Evolutionary conservation across 2,113 vertebrate genomes (phyloP).

Genomic region (Muscicapa adusta): DNA sequence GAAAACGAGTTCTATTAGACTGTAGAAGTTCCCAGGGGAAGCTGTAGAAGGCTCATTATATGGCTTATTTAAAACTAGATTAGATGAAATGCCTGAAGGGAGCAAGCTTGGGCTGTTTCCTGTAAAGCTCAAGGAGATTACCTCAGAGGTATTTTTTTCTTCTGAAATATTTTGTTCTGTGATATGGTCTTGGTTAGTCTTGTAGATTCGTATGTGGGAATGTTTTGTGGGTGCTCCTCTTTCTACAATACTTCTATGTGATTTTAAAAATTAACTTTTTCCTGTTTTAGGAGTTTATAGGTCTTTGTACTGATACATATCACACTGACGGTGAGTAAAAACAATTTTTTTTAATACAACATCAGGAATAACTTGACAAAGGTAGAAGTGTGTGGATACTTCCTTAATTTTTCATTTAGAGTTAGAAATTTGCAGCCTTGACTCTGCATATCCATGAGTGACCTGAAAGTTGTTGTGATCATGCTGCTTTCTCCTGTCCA

Average conservation of each 20-base stretch:
- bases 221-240: not conserved
- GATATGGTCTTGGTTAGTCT: not conserved
- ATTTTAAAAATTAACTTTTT: not conserved
- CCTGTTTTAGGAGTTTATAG: not conserved
- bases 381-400: not conserved
- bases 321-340: not conserved
- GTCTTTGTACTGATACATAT: not conserved
- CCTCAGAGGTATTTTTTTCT: not conserved
- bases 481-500: not conserved
- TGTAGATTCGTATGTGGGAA: not conserved
- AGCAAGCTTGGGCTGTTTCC: constrained; percentile 14
- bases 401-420: not conserved
- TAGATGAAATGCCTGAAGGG: constrained; percentile 45
- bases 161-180: constrained; percentile 4
- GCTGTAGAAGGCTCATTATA: constrained; percentile 48
- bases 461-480: not conserved
- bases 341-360: not conserved
- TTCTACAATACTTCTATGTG: not conserved
- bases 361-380: not conserved
- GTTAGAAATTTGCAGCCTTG: not conserved
- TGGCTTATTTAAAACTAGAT: constrained; percentile 58
- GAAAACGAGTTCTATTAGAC: constrained; percentile 26
- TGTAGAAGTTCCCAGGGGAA: constrained; percentile 27
- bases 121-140: constrained; percentile 15
- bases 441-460: not conserved